A percentile compares a stretch with the other conserved stretches of the same genome.
Conservation (phyloP, 2,888 invertebrate species). For the Xiphydria camelus region DNA sequence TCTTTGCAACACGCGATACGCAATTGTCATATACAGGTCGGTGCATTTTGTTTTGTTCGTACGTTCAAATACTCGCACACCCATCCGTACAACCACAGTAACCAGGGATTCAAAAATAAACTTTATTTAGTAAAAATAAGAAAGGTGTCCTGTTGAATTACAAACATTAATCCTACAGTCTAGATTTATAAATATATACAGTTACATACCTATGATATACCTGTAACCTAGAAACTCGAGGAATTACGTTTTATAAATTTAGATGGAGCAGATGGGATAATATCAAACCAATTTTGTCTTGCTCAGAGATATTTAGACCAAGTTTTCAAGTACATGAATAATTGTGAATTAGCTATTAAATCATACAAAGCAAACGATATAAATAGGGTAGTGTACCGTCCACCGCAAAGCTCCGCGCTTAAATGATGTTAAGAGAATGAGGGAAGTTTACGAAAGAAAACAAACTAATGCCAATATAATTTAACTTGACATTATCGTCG, state of each 20-base stretch:
- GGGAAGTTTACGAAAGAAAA: too few species aligned
- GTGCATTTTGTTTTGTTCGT: slow-evolving; percentile 21
- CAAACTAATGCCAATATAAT: too few species aligned
- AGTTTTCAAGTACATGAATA: too few species aligned
- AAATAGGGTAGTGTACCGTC: too few species aligned
- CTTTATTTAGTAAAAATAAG: slow-evolving; percentile 53
- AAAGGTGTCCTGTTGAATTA: slow-evolving; percentile 50
- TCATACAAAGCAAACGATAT: too few species aligned
- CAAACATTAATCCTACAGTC: slow-evolving; percentile 51
- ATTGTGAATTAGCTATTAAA: too few species aligned
- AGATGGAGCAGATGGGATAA: slow-evolving; percentile 45
- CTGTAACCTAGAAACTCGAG: slow-evolving; percentile 37
- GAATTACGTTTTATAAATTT: slow-evolving; percentile 33
- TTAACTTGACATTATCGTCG: too few species aligned
- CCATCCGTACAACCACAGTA: slow-evolving; percentile 39
- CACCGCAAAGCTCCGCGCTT: too few species aligned
- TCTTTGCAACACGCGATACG: slow-evolving; percentile 26
- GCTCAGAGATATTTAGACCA: too few species aligned
- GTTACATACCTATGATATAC: slow-evolving; percentile 44
- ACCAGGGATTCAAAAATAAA: slow-evolving; percentile 48
- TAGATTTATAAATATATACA: slow-evolving; percentile 54
- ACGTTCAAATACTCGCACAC: slow-evolving; percentile 31
- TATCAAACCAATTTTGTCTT: slow-evolving; percentile 13
- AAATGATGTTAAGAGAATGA: too few species aligned
- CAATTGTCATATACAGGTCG: slow-evolving; percentile 24